Conservation (phyloP, 2,113 vertebrate species). For the Arothron firmamentum region DNA sequence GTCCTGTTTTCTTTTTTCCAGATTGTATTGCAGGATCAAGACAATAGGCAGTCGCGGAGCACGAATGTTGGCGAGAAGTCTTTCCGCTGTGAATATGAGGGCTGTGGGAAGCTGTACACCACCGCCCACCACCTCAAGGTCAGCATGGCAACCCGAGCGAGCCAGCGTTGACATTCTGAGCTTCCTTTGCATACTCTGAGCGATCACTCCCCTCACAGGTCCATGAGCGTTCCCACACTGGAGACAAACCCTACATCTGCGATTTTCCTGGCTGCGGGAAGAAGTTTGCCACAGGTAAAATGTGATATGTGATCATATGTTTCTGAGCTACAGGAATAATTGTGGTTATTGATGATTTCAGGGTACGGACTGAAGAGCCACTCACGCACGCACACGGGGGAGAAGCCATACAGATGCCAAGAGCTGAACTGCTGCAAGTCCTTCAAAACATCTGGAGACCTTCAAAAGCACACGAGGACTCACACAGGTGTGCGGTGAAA, state of each 20-base stretch:
- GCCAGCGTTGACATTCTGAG: neutral
- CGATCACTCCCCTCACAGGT: constrained; percentile 75
- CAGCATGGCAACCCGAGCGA: neutral
- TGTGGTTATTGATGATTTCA: constrained; percentile 37
- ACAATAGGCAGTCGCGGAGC: constrained; percentile 75
- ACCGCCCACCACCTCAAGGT: constrained; percentile 98
- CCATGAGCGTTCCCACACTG: constrained; percentile 95
- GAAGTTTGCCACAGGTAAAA: constrained; percentile 95
- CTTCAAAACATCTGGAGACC: constrained; percentile 97
- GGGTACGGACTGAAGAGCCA: constrained; percentile 97
- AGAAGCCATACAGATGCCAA: constrained; percentile 96
- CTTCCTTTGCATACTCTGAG: neutral
- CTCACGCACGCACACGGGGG: constrained; percentile 94
- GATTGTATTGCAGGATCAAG: constrained; percentile 95
- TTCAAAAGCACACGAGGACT: constrained; percentile 97
- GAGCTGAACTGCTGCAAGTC: constrained; percentile 95
- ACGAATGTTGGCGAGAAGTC: constrained; percentile 93
- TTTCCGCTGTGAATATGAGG: constrained; percentile 95
- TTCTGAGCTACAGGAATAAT: neutral
- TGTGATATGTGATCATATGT: neutral
- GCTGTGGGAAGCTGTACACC: constrained; percentile 96
- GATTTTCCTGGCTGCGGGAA: constrained; percentile 92
- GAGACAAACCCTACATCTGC: constrained; percentile 94
- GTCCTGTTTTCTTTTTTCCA: constrained; percentile 15
- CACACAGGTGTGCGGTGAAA: constrained; percentile 84